Conservation (phyloP, 2,113 vertebrate species). For the Excalfactoria chinensis region DNA sequence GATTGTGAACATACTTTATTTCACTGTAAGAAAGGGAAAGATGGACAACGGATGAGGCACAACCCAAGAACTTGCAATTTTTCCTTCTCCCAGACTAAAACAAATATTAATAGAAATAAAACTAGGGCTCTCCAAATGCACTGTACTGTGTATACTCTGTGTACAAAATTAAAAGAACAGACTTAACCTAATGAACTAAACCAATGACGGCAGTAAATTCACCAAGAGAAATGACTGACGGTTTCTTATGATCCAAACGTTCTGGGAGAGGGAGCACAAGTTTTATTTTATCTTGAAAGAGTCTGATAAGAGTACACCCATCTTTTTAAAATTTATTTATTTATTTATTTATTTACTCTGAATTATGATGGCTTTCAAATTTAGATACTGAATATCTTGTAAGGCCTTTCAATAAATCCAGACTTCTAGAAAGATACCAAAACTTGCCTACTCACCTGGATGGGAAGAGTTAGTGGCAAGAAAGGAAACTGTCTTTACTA, state of each 20-base stretch:
- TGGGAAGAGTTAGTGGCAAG: neutral
- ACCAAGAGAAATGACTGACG: neutral
- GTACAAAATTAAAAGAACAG: neutral
- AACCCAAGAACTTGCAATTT: neutral
- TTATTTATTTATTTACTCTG: neutral
- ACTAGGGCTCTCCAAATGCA: neutral
- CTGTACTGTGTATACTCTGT: neutral
- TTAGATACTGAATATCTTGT: neutral
- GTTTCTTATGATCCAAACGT: neutral
- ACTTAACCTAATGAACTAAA: neutral
- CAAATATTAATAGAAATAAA: neutral
- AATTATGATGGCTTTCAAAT: neutral
- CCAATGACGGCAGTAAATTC: neutral
- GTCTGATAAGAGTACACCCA: neutral
- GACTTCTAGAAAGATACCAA: neutral
- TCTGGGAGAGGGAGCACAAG: neutral
- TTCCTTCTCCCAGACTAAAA: neutral
- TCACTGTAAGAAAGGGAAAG: slow-evolving; percentile 1
- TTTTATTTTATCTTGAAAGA: neutral
- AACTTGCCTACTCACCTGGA: neutral
- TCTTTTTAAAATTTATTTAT: neutral
- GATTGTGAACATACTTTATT: slow-evolving; percentile 4
- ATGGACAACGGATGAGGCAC: neutral
- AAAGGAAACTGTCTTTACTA: neutral
- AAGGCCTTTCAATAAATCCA: neutral